Conservation (phyloP, 2,113 vertebrate genomes). For the Triplophysa siluroides region DNA sequence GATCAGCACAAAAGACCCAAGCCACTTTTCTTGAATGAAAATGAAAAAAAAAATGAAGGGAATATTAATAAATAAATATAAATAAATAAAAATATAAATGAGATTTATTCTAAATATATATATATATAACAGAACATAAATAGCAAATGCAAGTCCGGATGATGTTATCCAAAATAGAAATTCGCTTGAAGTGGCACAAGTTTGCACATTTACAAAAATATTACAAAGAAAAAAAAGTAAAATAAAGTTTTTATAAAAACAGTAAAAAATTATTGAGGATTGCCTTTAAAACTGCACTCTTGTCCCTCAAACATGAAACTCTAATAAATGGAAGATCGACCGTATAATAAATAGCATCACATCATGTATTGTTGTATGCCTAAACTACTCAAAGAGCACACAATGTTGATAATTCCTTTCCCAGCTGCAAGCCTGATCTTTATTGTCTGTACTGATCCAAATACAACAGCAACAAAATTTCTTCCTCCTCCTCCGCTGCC, state of each 20-base stretch:
- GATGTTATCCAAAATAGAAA: too few relatives aligned
- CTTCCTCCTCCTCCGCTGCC: conserved; percentile 15
- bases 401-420: conserved; percentile 1
- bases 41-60: not conserved
- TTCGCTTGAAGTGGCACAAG: too few relatives aligned
- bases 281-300: too few relatives aligned
- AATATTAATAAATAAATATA: too few relatives aligned
- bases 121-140: too few relatives aligned
- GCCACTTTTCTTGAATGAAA: not conserved
- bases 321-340: not conserved
- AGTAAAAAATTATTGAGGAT: too few relatives aligned
- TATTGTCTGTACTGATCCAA: conserved; percentile 15
- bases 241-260: too few relatives aligned
- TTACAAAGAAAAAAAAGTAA: too few relatives aligned
- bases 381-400: not conserved
- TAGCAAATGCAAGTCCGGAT: too few relatives aligned
- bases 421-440: conserved; percentile 13
- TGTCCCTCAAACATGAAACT: too few relatives aligned
- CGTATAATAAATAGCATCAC: not conserved
- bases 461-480: not conserved
- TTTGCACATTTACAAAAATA: too few relatives aligned
- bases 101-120: not conserved
- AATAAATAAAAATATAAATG: not conserved
- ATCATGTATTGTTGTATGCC: not conserved
- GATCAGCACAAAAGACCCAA: not conserved